Evolutionary conservation across 1,140 invertebrate genomes (phyloP).

Genomic region (Magallana gigas): DNA sequence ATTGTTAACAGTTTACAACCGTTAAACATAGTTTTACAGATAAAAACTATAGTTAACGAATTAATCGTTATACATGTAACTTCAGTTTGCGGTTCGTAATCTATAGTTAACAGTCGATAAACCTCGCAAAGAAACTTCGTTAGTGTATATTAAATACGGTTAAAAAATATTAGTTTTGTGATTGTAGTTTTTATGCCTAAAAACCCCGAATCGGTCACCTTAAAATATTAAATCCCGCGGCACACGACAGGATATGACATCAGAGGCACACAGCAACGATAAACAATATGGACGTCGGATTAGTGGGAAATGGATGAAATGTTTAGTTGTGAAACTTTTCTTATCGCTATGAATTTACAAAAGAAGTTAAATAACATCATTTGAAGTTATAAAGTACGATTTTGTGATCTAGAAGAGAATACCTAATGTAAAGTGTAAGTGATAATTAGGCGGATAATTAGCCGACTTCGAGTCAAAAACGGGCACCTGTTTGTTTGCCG

Average conservation of each 20-base stretch:
- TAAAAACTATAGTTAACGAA: too few species aligned
- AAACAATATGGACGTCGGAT: slow-evolving; percentile 39
- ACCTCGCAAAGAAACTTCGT: too few species aligned
- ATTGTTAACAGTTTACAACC: too few species aligned
- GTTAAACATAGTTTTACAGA: too few species aligned
- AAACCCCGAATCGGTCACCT: too few species aligned
- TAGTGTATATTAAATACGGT: too few species aligned
- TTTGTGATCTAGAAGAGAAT: not conserved
- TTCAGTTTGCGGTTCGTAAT: too few species aligned
- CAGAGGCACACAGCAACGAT: slow-evolving; percentile 23
- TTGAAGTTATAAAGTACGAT: not conserved
- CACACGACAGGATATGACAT: slow-evolving; percentile 21
- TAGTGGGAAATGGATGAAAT: not conserved
- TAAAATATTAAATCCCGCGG: not conserved
- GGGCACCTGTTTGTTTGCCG: slow-evolving; percentile 38
- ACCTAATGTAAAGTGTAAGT: not conserved
- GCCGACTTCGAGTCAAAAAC: not conserved
- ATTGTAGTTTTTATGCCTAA: too few species aligned
- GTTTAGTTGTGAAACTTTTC: not conserved
- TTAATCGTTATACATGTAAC: too few species aligned
- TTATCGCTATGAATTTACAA: not conserved
- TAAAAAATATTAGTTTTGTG: too few species aligned
- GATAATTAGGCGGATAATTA: not conserved
- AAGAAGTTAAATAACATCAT: not conserved
- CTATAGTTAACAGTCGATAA: too few species aligned